Percentiles rank a stretch among this genome's conserved stretches.
Evolutionary conservation across 2,113 vertebrate species (phyloP).

Genomic region (Notiomystis cincta): DNA sequence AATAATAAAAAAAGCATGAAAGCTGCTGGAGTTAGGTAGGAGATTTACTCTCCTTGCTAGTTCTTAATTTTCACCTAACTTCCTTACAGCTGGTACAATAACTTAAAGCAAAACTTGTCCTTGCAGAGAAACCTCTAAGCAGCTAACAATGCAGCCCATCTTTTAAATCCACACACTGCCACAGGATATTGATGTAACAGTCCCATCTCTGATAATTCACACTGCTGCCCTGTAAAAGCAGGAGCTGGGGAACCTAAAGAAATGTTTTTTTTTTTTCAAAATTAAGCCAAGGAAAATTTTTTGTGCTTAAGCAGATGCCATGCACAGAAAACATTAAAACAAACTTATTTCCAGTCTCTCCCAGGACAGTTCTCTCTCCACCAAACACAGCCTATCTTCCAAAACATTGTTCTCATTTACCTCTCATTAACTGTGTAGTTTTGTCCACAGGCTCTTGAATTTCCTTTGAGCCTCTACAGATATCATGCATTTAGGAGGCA

Average conservation of each 20-base stretch:
- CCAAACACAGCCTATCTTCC: neutral
- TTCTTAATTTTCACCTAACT: neutral
- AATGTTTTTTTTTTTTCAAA: neutral
- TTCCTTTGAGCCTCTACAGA: neutral
- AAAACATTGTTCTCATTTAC: neutral
- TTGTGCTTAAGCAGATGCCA: neutral
- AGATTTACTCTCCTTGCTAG: neutral
- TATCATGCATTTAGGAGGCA: neutral
- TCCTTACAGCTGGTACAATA: neutral
- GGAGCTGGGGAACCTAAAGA: neutral
- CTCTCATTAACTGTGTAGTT: neutral
- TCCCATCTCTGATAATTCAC: neutral
- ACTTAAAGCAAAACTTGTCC: conserved; percentile 15
- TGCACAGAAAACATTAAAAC: neutral
- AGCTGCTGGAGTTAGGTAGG: neutral
- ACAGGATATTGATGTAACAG: neutral
- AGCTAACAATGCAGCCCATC: neutral
- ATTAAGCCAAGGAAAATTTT: neutral
- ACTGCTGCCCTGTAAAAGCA: neutral
- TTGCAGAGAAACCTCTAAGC: neutral
- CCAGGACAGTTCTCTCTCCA: neutral
- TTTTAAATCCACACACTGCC: conserved; percentile 7
- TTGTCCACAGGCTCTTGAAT: neutral
- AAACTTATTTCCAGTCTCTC: neutral
- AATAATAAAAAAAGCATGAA: neutral